Conservation (phyloP, 1,140 invertebrate species). For the Heliconius hewitsoni region DNA sequence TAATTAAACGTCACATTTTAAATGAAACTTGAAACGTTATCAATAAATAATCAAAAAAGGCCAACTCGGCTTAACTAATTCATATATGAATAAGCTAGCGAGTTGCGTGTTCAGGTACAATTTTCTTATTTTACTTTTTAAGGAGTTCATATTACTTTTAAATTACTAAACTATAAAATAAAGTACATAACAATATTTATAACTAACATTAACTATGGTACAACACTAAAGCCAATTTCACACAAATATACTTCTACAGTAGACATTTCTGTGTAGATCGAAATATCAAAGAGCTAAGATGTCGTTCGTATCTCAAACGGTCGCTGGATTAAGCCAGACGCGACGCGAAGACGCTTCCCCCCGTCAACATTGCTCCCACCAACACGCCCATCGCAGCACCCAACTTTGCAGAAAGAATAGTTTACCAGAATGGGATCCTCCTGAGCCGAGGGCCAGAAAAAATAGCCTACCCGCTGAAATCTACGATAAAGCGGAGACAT, state of each 20-base stretch:
- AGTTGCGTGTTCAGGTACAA: constrained; percentile 46
- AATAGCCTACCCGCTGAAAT: constrained; percentile 76
- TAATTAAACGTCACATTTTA: too few relatives aligned
- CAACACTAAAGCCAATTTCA: neutral
- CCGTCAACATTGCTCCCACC: constrained; percentile 72
- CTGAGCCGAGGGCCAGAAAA: constrained; percentile 69
- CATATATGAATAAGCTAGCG: constrained; percentile 27
- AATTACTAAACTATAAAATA: constrained; percentile 11
- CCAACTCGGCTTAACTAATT: constrained; percentile 25
- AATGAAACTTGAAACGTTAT: neutral
- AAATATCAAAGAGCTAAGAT: constrained; percentile 46
- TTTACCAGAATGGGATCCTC: constrained; percentile 73
- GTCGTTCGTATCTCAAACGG: constrained; percentile 77
- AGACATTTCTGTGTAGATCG: constrained; percentile 32
- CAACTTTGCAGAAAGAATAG: constrained; percentile 72
- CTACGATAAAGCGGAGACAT: constrained; percentile 58
- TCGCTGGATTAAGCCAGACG: constrained; percentile 68
- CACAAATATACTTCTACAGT: constrained; percentile 4
- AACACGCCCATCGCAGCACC: constrained; percentile 64
- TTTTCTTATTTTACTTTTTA: constrained; percentile 32
- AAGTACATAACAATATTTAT: neutral
- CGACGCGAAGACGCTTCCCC: constrained; percentile 63
- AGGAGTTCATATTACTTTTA: constrained; percentile 21
- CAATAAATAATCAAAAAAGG: constrained; percentile 34
- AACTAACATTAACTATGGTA: neutral